phyloP scores from a whole-genome alignment of 2,888 invertebrate species.

The Andrena flavipes region DNA sequence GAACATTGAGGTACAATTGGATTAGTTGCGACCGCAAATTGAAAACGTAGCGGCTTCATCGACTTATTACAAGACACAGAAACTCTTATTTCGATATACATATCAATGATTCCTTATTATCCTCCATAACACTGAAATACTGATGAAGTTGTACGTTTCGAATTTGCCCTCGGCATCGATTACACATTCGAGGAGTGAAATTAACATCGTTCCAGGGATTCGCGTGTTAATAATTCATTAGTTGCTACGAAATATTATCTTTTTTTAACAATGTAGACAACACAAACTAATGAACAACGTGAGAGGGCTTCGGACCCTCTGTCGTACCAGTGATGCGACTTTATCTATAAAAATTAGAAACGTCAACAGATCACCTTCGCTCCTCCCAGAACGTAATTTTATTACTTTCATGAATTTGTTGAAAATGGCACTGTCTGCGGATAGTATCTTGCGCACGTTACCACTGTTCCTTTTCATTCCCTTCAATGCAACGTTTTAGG shows the following conservation, averaged over 20 bases:
- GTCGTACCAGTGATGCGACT: slow-evolving; percentile 61
- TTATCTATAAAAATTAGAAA: slow-evolving; percentile 65
- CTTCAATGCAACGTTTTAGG: not conserved
- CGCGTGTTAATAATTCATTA: not conserved
- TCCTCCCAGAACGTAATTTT: slow-evolving; percentile 65
- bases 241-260: not conserved
- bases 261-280: not conserved
- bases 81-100: not conserved
- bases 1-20: slow-evolving; percentile 8
- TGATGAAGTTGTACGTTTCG: slow-evolving; percentile 8
- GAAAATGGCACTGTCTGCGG: slow-evolving; percentile 67
- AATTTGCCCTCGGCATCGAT: slow-evolving; percentile 14
- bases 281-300: not conserved
- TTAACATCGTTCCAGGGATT: slow-evolving; percentile 1
- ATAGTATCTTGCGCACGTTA: slow-evolving; percentile 51
- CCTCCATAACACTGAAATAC: not conserved
- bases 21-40: slow-evolving; percentile 17
- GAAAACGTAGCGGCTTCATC: slow-evolving; percentile 18
- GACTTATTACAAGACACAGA: not conserved
- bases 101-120: not conserved
- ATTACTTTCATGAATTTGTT: slow-evolving; percentile 70
- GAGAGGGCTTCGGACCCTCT: not conserved
- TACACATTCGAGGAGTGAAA: slow-evolving; percentile 6
- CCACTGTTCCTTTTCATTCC: slow-evolving; percentile 24
- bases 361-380: slow-evolving; percentile 62